Evolutionary conservation across 2,888 invertebrate species (phyloP).

Genomic region (Homarus gammarus): DNA sequence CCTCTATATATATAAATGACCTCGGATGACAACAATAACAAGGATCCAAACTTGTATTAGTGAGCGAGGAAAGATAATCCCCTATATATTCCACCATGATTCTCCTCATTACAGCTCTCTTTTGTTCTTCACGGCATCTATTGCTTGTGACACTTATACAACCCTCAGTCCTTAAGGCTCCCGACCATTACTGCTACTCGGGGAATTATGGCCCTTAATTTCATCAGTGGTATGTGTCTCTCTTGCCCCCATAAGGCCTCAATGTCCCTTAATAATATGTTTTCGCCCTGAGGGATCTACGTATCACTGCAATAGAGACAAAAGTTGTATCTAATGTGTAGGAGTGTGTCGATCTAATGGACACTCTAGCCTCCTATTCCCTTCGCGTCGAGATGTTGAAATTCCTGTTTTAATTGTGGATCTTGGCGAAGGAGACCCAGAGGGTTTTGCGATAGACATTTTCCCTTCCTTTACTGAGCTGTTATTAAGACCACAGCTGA

Average conservation of each 20-base stretch:
- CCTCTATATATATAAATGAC: not conserved
- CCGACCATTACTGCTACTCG: not conserved
- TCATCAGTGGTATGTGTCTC: not conserved
- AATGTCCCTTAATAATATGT: not conserved
- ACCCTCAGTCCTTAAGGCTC: not conserved
- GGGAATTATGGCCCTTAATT: not conserved
- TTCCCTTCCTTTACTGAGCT: too few species aligned
- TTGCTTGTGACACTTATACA: not conserved
- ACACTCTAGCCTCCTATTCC: not conserved
- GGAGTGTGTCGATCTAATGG: not conserved
- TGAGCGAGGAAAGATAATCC: not conserved
- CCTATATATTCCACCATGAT: constrained; percentile 8
- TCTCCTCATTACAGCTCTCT: not conserved
- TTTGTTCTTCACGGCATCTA: not conserved
- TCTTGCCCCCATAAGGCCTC: not conserved
- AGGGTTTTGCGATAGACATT: too few species aligned
- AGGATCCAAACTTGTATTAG: not conserved
- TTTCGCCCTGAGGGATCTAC: not conserved
- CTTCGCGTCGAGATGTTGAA: not conserved
- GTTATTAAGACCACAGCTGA: too few species aligned
- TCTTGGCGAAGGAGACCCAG: too few species aligned
- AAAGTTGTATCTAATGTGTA: not conserved
- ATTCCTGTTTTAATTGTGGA: not conserved
- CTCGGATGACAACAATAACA: not conserved
- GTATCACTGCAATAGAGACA: not conserved